Evolutionary conservation across 2,888 invertebrate species (phyloP).

Genomic region (Drosophila neotestacea): DNA sequence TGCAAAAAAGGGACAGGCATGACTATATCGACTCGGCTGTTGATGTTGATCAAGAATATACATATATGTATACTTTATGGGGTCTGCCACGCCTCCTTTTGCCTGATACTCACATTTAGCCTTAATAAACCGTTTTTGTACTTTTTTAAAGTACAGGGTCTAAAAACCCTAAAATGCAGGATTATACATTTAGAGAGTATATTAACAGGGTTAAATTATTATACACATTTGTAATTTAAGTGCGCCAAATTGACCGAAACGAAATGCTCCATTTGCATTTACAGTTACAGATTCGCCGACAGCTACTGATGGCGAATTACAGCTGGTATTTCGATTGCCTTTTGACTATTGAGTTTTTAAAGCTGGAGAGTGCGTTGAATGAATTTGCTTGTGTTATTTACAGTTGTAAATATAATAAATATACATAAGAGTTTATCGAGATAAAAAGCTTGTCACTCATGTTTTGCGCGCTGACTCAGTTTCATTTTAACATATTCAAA

Average conservation of each 20-base stretch:
- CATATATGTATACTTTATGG: no score
- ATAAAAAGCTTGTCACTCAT: neutral
- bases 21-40: no score
- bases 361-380: neutral
- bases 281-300: neutral
- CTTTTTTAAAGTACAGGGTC: no score
- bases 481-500: neutral
- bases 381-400: conserved; percentile 2
- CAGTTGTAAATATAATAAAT: neutral
- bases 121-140: no score
- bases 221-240: neutral
- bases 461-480: neutral
- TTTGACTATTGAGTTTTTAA: neutral
- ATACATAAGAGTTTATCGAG: neutral
- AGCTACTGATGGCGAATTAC: neutral
- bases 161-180: no score
- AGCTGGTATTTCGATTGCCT: neutral
- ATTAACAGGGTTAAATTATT: no score
- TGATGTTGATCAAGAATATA: no score
- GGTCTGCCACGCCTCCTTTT: no score
- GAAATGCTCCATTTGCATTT: neutral
- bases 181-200: no score
- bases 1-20: no score
- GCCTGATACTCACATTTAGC: no score
- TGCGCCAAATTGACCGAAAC: neutral